Evolutionary conservation across 2,113 vertebrate genomes (phyloP).

Genomic region (Corythaeola cristata): DNA sequence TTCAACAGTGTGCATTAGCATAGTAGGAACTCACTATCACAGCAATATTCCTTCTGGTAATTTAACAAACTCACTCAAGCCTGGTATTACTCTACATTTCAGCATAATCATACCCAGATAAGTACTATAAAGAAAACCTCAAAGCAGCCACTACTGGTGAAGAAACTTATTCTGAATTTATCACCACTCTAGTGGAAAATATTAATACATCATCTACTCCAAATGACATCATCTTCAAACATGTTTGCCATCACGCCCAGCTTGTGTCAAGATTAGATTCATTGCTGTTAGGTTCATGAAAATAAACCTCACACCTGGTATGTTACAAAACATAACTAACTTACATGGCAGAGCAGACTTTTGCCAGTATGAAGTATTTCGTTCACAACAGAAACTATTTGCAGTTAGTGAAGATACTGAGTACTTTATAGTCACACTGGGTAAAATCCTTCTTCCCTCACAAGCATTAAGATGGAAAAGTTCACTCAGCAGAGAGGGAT

Average conservation of each 20-base stretch:
- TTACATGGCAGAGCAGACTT: neutral
- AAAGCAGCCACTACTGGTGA: neutral
- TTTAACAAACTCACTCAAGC: neutral
- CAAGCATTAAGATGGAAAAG: neutral
- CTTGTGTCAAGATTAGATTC: neutral
- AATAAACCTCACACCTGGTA: neutral
- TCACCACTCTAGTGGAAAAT: neutral
- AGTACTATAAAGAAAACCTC: neutral
- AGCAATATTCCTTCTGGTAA: neutral
- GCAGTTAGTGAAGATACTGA: neutral
- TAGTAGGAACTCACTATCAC: neutral
- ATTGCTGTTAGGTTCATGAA: neutral
- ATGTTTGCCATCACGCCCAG: neutral
- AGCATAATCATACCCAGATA: neutral
- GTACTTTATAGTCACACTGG: neutral
- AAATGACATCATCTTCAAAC: neutral
- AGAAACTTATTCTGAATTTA: neutral
- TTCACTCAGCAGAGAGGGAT: neutral
- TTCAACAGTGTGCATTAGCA: accelerated
- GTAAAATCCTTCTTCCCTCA: neutral
- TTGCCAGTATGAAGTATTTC: neutral
- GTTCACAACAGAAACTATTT: neutral
- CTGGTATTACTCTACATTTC: neutral
- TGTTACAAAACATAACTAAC: neutral
- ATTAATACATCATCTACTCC: neutral